Base-by-base conservation (phyloP, 2,797 vertebrate species). In the Tragopan temminckii region DNA sequence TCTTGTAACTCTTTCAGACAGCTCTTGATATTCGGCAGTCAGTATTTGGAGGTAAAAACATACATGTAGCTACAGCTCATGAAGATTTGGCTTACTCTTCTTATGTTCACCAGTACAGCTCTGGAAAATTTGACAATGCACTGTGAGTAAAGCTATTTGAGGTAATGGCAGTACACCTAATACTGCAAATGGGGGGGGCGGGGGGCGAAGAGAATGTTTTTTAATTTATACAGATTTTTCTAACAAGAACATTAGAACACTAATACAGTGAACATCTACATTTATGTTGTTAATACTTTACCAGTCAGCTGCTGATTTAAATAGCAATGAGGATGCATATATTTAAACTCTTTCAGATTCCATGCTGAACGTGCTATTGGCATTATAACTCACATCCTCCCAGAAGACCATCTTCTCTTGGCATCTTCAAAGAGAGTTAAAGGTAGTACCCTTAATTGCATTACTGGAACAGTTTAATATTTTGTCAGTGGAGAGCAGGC, bases 341-440 rank as follows among this genome's bases (percentile, higher is more conserved):
- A 43, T 91, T 52, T 93, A 1, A 58, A 61, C 95, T 66, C 93
- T 96, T 97, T 52, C 97, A 99, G 99, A 97, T 99, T 99, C 97
- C 99, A 99, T n/a, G 99, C 99, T 96, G 99, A 99, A 98, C 99
- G 99, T 98, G 99, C 99, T 98, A 99, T 99, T 98, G 99, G 99
- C 97, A 99, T 99, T 98, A 99, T 99, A 96, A 99, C 99, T 97
- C 99, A 99, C 97, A 99, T 99, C 98, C 99, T 99, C 95, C 99
- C 99, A 87, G 99, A 99, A 98, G 99, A 99, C 95, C 99, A 99
- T 98, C 99, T 99, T 95, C 98, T 99, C 93, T 97, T 99, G 97
- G 99, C 99, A 70, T 99, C 99, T 48, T 99, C 99, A 43, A 99
- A 99, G 98, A 98, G 99, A 97, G 99, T 99, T 97, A 99, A 99